Conservation (phyloP, 2,113 vertebrate genomes). For the Haemorhous mexicanus region DNA sequence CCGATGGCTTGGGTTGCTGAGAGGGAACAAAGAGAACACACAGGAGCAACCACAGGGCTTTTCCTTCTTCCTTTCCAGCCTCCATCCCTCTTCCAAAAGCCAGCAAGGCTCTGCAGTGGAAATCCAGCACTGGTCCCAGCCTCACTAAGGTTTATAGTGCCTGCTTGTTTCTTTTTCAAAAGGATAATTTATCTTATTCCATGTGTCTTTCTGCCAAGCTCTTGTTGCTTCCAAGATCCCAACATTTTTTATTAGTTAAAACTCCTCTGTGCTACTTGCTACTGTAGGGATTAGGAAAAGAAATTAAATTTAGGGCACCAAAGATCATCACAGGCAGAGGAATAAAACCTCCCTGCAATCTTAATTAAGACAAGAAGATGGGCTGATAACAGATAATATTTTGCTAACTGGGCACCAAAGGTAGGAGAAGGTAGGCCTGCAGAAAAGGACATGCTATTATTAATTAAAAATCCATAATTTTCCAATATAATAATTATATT, state of each 20-base stretch:
- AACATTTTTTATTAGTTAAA: not conserved
- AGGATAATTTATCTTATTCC: not conserved
- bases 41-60: not conserved
- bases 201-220: not conserved
- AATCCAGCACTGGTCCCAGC: not conserved
- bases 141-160: not conserved
- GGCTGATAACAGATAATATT: not conserved
- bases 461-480: not conserved
- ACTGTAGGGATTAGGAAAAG: not conserved
- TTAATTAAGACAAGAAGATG: slow-evolving; percentile 5
- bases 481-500: not conserved
- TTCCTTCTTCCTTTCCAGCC: not conserved
- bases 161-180: not conserved
- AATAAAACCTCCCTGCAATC: not conserved
- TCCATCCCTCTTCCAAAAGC: not conserved
- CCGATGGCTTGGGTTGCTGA: not conserved
- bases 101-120: not conserved
- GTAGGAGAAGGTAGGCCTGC: not conserved
- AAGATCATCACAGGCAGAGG: not conserved
- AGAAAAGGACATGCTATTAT: not conserved
- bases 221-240: not conserved
- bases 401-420: not conserved
- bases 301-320: slow-evolving; percentile 8
- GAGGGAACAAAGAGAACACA: not conserved
- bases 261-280: not conserved